These are phyloP conservation scores for Drosophila colorata DNA, from an alignment of 2,888 invertebrate genomes.

Conservation along the genomic window DNA sequence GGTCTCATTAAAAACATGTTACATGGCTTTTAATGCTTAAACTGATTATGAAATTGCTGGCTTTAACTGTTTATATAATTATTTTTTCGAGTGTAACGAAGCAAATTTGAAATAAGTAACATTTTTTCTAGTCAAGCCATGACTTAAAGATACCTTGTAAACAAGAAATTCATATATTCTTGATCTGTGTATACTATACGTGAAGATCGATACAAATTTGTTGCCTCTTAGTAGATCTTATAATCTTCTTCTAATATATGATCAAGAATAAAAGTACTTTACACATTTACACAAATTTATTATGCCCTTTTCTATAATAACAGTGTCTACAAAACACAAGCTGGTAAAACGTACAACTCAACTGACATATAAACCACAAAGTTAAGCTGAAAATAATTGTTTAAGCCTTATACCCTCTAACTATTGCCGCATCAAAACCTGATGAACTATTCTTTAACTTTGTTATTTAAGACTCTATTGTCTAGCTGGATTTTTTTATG, in stretches of 20 bases:
- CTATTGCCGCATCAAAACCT: conserved; percentile 1
- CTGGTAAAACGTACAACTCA: too few relatives aligned
- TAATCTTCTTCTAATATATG: too few relatives aligned
- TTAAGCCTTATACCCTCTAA: neutral
- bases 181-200: too few relatives aligned
- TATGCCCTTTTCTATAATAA: neutral
- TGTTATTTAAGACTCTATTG: conserved; percentile 10
- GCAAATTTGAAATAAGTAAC: conserved; percentile 1
- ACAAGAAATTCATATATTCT: too few relatives aligned
- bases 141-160: conserved; percentile 1
- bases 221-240: too few relatives aligned
- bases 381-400: neutral
- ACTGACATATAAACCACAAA: neutral
- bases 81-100: conserved; percentile 46
- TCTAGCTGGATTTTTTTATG: conserved; percentile 5
- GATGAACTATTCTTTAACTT: neutral
- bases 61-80: conserved; percentile 74
- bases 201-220: too few relatives aligned
- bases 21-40: conserved; percentile 68
- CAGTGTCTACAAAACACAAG: neutral
- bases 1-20: conserved; percentile 79
- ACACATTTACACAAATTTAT: too few relatives aligned
- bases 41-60: conserved; percentile 70
- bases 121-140: neutral
- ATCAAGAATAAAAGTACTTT: too few relatives aligned